These are phyloP conservation scores for Zapornia atra DNA, from an alignment of 2,113 vertebrate species.

Conservation along the genomic window DNA sequence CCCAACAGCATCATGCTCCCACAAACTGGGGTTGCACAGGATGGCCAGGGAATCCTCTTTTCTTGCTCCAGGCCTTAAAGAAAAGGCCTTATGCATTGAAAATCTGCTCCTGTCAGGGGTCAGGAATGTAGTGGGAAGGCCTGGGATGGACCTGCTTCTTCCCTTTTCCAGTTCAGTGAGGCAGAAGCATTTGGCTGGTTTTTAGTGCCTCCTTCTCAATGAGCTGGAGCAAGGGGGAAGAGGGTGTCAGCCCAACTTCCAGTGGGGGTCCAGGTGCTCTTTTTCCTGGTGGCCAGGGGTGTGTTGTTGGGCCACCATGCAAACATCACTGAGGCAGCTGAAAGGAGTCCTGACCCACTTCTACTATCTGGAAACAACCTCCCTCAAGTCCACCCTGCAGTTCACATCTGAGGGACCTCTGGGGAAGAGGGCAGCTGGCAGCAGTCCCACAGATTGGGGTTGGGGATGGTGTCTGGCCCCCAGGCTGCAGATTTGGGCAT, in stretches of 20 bases:
- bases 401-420: not conserved
- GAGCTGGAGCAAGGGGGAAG: not conserved
- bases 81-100: not conserved
- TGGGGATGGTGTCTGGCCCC: not conserved
- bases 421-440: not conserved
- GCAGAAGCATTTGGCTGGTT: not conserved
- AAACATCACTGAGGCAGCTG: no score
- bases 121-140: not conserved
- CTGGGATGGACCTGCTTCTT: not conserved
- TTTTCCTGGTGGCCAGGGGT: not conserved
- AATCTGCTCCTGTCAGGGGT: not conserved
- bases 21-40: not conserved
- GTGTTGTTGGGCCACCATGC: not conserved
- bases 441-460: not conserved
- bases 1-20: not conserved
- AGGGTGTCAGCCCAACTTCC: not conserved
- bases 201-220: not conserved
- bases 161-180: not conserved
- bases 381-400: not conserved
- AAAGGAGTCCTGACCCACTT: no score
- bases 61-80: not conserved
- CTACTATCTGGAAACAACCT: no score
- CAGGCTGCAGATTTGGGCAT: not conserved
- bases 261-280: not conserved
- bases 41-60: not conserved